phyloP scores from a whole-genome alignment of 2,888 invertebrate species.

The Aethes cnicana region DNA sequence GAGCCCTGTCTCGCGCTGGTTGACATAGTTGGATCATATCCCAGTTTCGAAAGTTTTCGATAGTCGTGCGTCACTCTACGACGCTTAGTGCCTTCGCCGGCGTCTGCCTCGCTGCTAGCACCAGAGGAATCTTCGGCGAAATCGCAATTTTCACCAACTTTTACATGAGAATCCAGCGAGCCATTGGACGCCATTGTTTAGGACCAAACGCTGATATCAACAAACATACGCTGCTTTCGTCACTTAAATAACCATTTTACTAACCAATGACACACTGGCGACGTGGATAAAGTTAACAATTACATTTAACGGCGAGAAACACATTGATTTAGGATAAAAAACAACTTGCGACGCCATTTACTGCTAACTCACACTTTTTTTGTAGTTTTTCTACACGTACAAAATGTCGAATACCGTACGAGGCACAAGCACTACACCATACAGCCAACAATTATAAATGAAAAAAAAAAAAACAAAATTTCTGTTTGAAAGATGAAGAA shows the following conservation, averaged over 20 bases:
- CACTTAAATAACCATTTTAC: constrained; percentile 61
- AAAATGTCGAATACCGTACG: constrained; percentile 35
- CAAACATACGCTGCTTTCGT: constrained; percentile 55
- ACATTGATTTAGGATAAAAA: constrained; percentile 72
- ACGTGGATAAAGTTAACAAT: constrained; percentile 47
- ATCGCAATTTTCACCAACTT: constrained; percentile 71
- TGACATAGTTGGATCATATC: constrained; percentile 76
- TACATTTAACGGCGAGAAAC: constrained; percentile 61
- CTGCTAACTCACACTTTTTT: constrained; percentile 64
- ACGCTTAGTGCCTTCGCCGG: constrained; percentile 70
- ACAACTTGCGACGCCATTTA: constrained; percentile 82
- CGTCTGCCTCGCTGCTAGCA: constrained; percentile 60
- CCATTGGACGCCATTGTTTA: constrained; percentile 79
- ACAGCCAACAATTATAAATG: constrained; percentile 42
- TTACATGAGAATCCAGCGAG: constrained; percentile 70
- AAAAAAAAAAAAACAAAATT: no score
- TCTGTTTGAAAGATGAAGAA: no score
- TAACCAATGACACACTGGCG: constrained; percentile 48
- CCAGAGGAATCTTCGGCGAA: constrained; percentile 55
- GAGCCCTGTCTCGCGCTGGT: constrained; percentile 59
- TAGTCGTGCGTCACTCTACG: constrained; percentile 72
- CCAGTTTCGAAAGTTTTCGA: constrained; percentile 73
- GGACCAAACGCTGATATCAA: constrained; percentile 58
- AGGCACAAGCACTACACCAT: constrained; percentile 41
- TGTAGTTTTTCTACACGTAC: constrained; percentile 47